Evolutionary conservation across 2,797 vertebrate genomes (phyloP), one percentile per base, ranked within the genome.

Genomic region (Amazona finschi): DNA sequence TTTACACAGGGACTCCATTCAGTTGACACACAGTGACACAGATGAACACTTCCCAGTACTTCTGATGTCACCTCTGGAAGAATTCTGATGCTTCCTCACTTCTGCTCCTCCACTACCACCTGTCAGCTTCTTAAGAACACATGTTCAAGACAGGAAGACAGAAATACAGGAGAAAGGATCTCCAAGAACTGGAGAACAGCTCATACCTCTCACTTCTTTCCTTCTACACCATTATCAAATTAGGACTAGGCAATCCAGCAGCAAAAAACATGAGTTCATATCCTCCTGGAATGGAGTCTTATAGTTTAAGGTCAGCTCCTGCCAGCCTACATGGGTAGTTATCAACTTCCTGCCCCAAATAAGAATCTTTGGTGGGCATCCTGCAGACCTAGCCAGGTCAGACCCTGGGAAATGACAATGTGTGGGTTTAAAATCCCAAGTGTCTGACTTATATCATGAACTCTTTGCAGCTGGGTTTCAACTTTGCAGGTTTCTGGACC

Each of bases 1-100:
- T 82, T 52, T 52, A 46, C 18, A 19, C 6, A 36, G 21, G 18
- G 31, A 61, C 16, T 60, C 20, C 15, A 21, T 20, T 18, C 2
- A 0, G n/a, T 1, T 66, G 38, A 52, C 41, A 64, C 39, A 41
- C 0, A 19, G 53, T 58, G 66, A 57, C 38, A 30, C 0, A 2
- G 17, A 8, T 58, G 36, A 64, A 41, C 22, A 6, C 58, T 52
- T 46, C 44, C 22, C 39, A 33, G 21, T 44, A 33, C 36, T 38
- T 53, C 43, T 70, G 50, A 61, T 15, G 24, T 49, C 72, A 77
- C 60, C 43, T 83, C 46, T 38, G 10, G 19, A 73, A 12, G 30
- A 22, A 9, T 41, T 31, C 30, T 39, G n/a, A 41, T 12, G 25
- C 10, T 67, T 21, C 38, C 36, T 72, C 47, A 20, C 10, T 77